These are phyloP conservation scores for Muscina levida DNA, from an alignment of 2,888 invertebrate species.

Conservation along the genomic window DNA sequence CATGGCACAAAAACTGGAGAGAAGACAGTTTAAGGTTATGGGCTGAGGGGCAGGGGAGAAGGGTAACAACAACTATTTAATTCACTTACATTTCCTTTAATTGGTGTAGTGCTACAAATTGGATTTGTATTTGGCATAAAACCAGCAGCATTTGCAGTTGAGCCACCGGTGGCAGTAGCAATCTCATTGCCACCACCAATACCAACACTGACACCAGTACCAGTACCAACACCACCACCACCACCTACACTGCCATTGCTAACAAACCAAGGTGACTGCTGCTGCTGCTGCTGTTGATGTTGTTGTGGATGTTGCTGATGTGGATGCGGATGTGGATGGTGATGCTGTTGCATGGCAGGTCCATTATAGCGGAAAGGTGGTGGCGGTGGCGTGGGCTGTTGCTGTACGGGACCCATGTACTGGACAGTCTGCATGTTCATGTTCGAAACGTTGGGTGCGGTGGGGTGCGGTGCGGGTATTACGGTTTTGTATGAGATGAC, in stretches of 20 bases:
- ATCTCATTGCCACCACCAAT: conserved; percentile 55
- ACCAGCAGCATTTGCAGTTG: conserved; percentile 55
- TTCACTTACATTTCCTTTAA: conserved; percentile 66
- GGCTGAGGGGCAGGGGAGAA: background rate
- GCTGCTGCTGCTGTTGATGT: conserved; percentile 42
- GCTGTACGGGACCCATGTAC: conserved; percentile 60
- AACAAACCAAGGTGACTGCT: conserved; percentile 63
- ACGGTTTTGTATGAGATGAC: background rate
- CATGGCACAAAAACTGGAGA: background rate
- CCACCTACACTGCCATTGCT: conserved; percentile 37
- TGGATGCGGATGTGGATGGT: conserved; percentile 28
- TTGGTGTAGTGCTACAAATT: conserved; percentile 64
- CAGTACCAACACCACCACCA: conserved; percentile 31
- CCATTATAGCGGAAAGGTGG: conserved; percentile 59
- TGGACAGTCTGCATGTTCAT: conserved; percentile 64
- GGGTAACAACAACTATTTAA: conserved; percentile 53
- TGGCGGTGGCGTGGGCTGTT: conserved; percentile 45
- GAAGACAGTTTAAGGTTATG: too few relatives aligned
- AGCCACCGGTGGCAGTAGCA: conserved; percentile 31
- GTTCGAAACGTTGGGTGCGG: conserved; percentile 17
- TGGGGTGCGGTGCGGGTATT: conserved; percentile 12
- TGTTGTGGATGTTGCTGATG: conserved; percentile 25
- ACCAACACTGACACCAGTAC: conserved; percentile 13
- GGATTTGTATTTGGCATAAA: conserved; percentile 65
- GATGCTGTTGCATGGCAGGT: conserved; percentile 59